phyloP scores from a whole-genome alignment of 2,113 vertebrate species.

The Cyprinodon brontotheroides region DNA sequence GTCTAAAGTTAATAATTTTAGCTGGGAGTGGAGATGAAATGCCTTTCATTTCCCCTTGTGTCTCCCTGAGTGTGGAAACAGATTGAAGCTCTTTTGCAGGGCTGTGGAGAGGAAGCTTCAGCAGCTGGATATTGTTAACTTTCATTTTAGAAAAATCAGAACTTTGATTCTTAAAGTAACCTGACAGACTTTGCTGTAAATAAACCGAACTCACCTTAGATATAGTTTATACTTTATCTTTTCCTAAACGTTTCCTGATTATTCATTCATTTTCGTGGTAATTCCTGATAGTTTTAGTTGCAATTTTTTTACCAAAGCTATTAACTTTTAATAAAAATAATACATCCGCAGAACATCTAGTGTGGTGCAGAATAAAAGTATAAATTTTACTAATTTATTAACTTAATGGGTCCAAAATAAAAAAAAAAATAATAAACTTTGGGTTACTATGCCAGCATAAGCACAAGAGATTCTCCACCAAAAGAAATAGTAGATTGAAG shows the following conservation, averaged over 20 bases:
- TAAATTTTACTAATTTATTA: no score
- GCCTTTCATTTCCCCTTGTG: conserved; percentile 10
- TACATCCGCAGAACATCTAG: no score
- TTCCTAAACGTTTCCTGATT: neutral
- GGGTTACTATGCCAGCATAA: no score
- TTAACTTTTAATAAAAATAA: no score
- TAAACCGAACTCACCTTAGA: neutral
- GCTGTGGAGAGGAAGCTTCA: neutral
- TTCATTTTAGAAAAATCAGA: neutral
- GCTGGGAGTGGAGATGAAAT: conserved; percentile 22
- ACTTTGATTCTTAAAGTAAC: neutral
- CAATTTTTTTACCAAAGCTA: no score
- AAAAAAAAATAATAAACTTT: no score
- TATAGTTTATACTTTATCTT: neutral
- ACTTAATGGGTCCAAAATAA: no score
- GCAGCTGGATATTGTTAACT: neutral
- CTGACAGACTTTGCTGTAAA: neutral
- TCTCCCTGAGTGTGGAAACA: conserved; percentile 14
- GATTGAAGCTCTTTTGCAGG: neutral
- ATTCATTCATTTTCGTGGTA: conserved; percentile 1
- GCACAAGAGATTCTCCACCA: no score
- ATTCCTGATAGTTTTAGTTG: neutral
- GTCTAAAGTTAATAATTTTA: conserved; percentile 51
- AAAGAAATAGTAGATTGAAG: no score
- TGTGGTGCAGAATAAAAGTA: no score